Base-by-base conservation (phyloP, 2,797 vertebrate genomes). In the Intellagama lesueurii region DNA sequence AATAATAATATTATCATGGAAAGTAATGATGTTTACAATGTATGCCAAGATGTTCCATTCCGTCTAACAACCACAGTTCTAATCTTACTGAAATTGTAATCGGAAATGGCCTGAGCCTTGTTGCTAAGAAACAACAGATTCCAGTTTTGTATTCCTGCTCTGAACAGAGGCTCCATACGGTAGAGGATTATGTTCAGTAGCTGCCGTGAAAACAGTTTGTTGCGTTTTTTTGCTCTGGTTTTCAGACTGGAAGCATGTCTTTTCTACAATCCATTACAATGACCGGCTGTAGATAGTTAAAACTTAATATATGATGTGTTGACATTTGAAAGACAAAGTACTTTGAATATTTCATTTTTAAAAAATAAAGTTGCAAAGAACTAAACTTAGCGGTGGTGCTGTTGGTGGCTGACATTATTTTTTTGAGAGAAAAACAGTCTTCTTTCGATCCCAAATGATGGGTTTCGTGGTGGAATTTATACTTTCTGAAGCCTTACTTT, bases 271-370 rank as follows among this genome's bases (percentile, higher is more conserved):
- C 96, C 97, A 96, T 97, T 96, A 96, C 95, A 95, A 96, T 96
- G 97, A 97, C 95, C 94, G 91, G 96, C 96, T 98, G 97, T 97
- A 98, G 96, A 97, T 97, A 97, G 85, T 96, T 56, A 89, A 95
- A 97, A 96, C 96, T 97, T 97, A 96, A 97, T 97, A 97, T 96
- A 97, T 97, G 97, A 96, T 94, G 97, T 98, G 98, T 97, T 94
- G 90, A 97, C 97, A 97, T 97, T 97, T 98, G 97, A 97, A 97
- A 97, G 96, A 97, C 92, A 96, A 96, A 97, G 96, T 97, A 97
- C 97, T 98, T 98, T 98, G 97, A 97, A 97, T 98, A 97, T 97
- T 98, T 97, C 97, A 90, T 97, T 98, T 98, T 97, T 97, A 90
- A 97, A 97, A 97, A 98, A 98, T 98, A 98, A 98, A 98, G 96